Percentiles rank a stretch among this genome's conserved stretches.
Evolutionary conservation across 2,888 invertebrate genomes (phyloP).

Genomic region (Tipula unca): DNA sequence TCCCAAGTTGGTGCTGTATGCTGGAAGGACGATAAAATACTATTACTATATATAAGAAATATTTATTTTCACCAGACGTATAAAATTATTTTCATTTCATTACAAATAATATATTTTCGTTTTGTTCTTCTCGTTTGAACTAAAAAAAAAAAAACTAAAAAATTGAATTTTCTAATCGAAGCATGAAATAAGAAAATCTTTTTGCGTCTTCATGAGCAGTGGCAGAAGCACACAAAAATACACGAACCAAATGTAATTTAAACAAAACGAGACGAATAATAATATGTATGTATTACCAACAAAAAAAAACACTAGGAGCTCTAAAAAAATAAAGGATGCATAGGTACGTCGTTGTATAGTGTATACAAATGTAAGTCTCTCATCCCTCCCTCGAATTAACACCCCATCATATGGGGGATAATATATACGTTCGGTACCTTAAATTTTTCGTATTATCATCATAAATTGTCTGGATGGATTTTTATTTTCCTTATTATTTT

Average conservation of each 20-base stretch:
- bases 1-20: background rate
- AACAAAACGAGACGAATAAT: background rate
- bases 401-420: background rate
- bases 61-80: background rate
- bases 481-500: background rate
- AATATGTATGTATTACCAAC: background rate
- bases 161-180: background rate
- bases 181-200: background rate
- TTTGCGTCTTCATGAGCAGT: background rate
- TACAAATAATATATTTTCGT: background rate
- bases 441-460: conserved; percentile 14
- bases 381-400: background rate
- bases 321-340: background rate
- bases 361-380: background rate
- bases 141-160: background rate
- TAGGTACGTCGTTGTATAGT: no score
- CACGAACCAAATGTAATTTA: conserved; percentile 1
- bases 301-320: background rate
- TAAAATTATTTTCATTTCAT: background rate
- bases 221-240: background rate
- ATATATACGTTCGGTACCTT: background rate
- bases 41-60: background rate
- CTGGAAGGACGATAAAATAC: background rate
- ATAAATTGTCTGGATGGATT: conserved; percentile 14
- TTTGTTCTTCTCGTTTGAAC: background rate